phyloP scores from a whole-genome alignment of 2,113 vertebrate genomes.

The Thymallus thymallus region DNA sequence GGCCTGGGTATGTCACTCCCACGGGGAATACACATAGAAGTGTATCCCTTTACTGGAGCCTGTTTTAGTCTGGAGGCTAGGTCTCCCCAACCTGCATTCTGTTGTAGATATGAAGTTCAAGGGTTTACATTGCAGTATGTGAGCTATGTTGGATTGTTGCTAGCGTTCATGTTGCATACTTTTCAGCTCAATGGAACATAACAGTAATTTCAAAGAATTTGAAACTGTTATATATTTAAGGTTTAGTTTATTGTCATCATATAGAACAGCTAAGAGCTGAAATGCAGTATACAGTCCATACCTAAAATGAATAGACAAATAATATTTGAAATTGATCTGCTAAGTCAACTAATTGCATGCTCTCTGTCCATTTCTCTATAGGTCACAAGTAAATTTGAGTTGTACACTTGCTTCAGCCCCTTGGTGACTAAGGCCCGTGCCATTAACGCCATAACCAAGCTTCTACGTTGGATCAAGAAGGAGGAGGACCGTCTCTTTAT shows the following conservation, averaged over 20 bases:
- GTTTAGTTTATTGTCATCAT: too few species aligned
- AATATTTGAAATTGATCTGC: not conserved
- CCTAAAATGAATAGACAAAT: too few species aligned
- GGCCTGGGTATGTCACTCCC: constrained; percentile 50
- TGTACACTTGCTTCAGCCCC: constrained; percentile 95
- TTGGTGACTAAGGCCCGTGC: constrained; percentile 91
- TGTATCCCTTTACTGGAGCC: not conserved
- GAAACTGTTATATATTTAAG: not conserved
- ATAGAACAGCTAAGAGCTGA: too few species aligned
- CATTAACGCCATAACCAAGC: constrained; percentile 91
- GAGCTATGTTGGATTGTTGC: too few species aligned
- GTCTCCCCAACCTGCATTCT: too few species aligned
- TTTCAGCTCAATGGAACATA: too few species aligned
- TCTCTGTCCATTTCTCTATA: constrained; percentile 42
- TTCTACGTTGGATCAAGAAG: constrained; percentile 93
- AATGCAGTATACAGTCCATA: too few species aligned
- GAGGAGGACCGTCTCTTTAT: constrained; percentile 96
- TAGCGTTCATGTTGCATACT: too few species aligned
- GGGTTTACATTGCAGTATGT: too few species aligned
- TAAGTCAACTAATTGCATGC: not conserved
- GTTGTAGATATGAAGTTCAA: too few species aligned
- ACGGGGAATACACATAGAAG: not conserved
- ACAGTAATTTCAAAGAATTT: too few species aligned
- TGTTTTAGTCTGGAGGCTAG: too few species aligned
- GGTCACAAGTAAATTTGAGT: constrained; percentile 93